Base-by-base conservation (phyloP, 2,797 vertebrate genomes). In the Ibycter americanus region DNA sequence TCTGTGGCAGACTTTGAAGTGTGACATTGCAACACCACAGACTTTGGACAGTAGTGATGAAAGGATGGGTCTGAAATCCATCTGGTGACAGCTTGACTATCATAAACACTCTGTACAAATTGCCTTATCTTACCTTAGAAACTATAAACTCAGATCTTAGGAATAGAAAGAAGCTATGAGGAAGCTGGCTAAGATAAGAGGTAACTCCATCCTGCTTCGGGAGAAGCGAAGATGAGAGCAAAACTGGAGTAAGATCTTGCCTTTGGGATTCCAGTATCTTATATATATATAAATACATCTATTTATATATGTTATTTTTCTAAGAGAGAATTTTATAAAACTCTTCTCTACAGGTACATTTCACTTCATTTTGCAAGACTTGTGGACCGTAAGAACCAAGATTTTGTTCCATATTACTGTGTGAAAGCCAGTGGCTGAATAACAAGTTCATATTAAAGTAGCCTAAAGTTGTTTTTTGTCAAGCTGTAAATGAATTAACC, bases 1-100 rank as follows among this genome's bases (percentile, higher is more conserved):
- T 89, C 42, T 80, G 12, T 61, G 51, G 47, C 66, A 96, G 81
- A 71, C 79, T 91, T 95, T 79, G 87, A 88, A 88, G 72, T n/a
- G 65, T 81, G 78, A 34, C 79, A 87, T 91, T 97, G 81, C 89
- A 94, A 96, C 82, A 88, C 38, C 82, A 26, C 36, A 89, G 61
- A 95, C 94, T 97, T 97, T 83, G 95, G 58, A 71, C 84, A 44
- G 36, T 25, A 59, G 16, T 67, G 78, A 62, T 77, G 63, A 93
- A 94, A 93, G 71, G n/a, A 79, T 61, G 54, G 46, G 58, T 67
- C 83, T 89, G 95, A 91, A 97, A 96, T 96, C 56, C 67, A 72
- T 61, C 52, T 93, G 90, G 62, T 90, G 83, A 90, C 86, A 84
- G 67, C 65, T 29, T 85, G 54, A 17, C 55, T 77, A 5, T 85